phyloP scores from a whole-genome alignment of 2,113 vertebrate species.

The Phoxinus phoxinus region DNA sequence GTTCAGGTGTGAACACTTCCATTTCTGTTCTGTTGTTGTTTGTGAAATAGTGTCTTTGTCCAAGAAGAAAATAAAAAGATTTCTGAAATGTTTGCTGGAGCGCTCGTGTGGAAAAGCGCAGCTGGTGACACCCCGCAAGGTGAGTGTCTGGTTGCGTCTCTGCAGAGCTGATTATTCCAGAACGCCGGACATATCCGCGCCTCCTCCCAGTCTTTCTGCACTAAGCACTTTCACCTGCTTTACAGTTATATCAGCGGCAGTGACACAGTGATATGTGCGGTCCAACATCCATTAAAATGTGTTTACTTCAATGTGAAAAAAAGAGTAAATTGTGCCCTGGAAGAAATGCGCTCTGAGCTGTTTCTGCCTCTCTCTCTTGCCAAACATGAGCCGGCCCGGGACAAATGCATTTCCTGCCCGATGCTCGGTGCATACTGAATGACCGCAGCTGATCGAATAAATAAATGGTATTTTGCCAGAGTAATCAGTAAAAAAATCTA shows the following conservation, averaged over 20 bases:
- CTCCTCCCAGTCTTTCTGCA: slow-evolving; percentile 23
- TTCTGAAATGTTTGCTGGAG: slow-evolving; percentile 51
- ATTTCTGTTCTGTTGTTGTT: slow-evolving; percentile 22
- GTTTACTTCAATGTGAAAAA: slow-evolving; percentile 23
- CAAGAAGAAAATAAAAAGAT: slow-evolving; percentile 21
- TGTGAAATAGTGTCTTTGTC: slow-evolving; percentile 31
- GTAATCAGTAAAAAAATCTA: not conserved
- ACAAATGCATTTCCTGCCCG: slow-evolving; percentile 35
- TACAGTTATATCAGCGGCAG: slow-evolving; percentile 25
- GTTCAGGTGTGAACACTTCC: slow-evolving; percentile 47
- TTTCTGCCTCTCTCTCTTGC: slow-evolving; percentile 4
- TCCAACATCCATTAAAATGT: slow-evolving; percentile 31
- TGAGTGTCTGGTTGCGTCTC: not conserved
- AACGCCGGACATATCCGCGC: slow-evolving; percentile 54
- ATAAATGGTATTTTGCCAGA: slow-evolving; percentile 9
- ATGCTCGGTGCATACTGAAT: slow-evolving; percentile 32
- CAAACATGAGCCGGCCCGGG: slow-evolving; percentile 18
- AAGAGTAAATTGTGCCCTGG: not conserved
- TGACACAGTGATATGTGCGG: slow-evolving; percentile 10
- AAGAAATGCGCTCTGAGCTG: slow-evolving; percentile 14
- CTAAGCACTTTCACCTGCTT: slow-evolving; percentile 57
- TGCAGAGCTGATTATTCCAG: slow-evolving; percentile 47
- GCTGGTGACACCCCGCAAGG: slow-evolving; percentile 45
- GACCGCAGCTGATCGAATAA: slow-evolving; percentile 29
- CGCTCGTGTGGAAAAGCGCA: slow-evolving; percentile 46